Conservation (phyloP, 2,113 vertebrate species). For the Corythornis madagascariensis region DNA sequence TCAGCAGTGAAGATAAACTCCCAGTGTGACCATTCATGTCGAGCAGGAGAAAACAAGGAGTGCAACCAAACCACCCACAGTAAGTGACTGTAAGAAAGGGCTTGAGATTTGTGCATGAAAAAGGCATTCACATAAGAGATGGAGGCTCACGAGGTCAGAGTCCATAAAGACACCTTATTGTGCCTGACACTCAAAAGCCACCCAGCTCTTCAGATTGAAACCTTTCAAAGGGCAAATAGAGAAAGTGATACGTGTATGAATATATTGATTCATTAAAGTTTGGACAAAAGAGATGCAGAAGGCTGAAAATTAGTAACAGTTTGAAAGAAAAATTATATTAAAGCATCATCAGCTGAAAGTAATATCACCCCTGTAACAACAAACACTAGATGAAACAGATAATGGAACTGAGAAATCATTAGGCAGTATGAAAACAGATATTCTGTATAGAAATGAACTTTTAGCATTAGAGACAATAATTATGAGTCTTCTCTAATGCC, state of each 20-base stretch:
- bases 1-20: not conserved
- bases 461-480: not conserved
- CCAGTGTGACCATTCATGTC: not conserved
- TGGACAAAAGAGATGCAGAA: not conserved
- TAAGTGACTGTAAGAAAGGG: not conserved
- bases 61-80: fast-evolving
- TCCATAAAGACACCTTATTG: not conserved
- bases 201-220: not conserved
- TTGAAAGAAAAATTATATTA: slow-evolving; percentile 1
- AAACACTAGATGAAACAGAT: slow-evolving; percentile 7
- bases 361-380: not conserved
- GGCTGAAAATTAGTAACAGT: not conserved
- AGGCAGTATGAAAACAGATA: slow-evolving; percentile 16
- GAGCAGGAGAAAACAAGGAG: not conserved
- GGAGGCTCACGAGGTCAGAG: not conserved
- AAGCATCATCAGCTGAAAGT: slow-evolving; percentile 8
- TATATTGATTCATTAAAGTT: not conserved
- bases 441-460: slow-evolving; percentile 1
- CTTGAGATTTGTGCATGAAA: not conserved
- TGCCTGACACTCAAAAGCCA: not conserved
- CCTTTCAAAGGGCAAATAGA: not conserved
- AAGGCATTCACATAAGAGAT: not conserved
- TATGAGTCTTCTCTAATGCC: not conserved
- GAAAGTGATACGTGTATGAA: not conserved
- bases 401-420: slow-evolving; percentile 44